Base-by-base conservation (phyloP, 2,113 vertebrate species). In the Onychostoma macrolepis region DNA sequence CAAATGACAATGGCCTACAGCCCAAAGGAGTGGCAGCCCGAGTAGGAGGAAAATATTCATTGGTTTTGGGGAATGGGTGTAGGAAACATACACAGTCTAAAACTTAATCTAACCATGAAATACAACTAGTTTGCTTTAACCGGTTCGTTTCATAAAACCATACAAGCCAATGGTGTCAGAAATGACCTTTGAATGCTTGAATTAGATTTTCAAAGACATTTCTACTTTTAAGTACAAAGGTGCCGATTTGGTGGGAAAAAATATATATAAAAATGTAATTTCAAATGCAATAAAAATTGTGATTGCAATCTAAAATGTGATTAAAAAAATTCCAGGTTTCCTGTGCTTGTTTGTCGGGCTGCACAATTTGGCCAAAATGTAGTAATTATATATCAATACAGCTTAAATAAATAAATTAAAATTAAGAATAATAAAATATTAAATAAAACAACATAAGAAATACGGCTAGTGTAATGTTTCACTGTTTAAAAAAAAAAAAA, bases 1-100 rank as follows among this genome's bases (percentile, higher is more conserved):
- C 84, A 87, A 91, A 89, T 61, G 61, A 80, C 78, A 85, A 87
- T 87, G 78, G 76, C 84, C 86, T 87, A 74, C 67, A 86, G 84
- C 84, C 67, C 48, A 48, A 61, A 80, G 19, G 19, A 53, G 43
- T 10, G 56, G 17, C 19, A 2, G 78, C 11, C 78, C 7, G 2
- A n/a, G 38, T 4, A 17, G 56, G 24, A 63, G 56, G 56, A 63
- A 41, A 9, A 80, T 63, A 80, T 9, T 61, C 24, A 63, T n/a
- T 15, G 36, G 19, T 41, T 80, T 41, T 48, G 80, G 26, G 38
- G 26, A 81, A 80, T 58, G 19, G 79, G 13, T 63, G 19, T 41
- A 24, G 56, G 33, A 80, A 24, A 41, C 24, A 11, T 36, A 6
- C 30, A 19, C 26, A 13, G 19, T n/a, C 61, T 28, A 26, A 65